phyloP scores from a whole-genome alignment of 2,888 invertebrate genomes.

The Icerya purchasi region DNA sequence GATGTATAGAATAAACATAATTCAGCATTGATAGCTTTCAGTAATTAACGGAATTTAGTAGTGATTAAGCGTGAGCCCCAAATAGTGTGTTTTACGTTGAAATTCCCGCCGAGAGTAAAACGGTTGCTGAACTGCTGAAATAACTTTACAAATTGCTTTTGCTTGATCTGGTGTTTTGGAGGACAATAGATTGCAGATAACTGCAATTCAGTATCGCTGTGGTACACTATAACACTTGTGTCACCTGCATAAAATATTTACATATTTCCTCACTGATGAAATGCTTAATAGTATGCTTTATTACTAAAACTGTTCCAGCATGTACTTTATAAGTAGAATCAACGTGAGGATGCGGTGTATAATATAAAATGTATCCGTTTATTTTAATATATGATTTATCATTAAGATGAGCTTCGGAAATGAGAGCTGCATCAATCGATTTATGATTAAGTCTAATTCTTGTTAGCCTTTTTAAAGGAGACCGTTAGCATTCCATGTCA shows the following conservation, averaged over 20 bases:
- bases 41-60: too few relatives aligned
- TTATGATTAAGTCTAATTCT: too few relatives aligned
- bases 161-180: not conserved
- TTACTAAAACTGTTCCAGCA: not conserved
- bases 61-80: too few relatives aligned
- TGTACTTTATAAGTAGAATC: not conserved
- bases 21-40: not conserved
- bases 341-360: not conserved
- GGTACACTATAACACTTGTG: not conserved
- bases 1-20: not conserved
- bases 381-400: too few relatives aligned
- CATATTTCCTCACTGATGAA: not conserved
- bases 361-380: not conserved
- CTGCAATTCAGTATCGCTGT: not conserved
- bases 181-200: not conserved
- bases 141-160: not conserved
- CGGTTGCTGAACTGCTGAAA: not conserved
- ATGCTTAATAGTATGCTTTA: not conserved
- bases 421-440: too few relatives aligned
- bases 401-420: too few relatives aligned
- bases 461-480: too few relatives aligned
- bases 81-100: not conserved
- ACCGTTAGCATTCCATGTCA: too few relatives aligned
- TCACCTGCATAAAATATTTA: not conserved
- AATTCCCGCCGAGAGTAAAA: not conserved